phyloP scores from a whole-genome alignment of 2,113 vertebrate species.

The Ceyx cyanopectus region DNA sequence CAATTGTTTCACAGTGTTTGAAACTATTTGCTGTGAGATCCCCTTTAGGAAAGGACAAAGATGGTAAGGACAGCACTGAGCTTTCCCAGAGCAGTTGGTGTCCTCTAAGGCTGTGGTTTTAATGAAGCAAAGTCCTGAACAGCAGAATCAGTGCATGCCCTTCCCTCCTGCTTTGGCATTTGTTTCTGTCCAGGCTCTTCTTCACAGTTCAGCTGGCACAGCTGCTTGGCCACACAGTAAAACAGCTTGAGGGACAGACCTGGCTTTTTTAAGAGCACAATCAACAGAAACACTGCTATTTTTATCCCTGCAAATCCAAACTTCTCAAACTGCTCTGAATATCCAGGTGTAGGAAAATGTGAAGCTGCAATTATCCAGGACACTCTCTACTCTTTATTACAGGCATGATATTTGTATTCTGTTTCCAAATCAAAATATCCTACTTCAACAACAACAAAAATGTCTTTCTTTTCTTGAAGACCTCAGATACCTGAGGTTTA shows the following conservation, averaged over 20 bases:
- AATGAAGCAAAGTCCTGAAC: not conserved
- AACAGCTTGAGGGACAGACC: not conserved
- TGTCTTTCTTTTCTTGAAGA: not conserved
- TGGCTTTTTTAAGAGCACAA: not conserved
- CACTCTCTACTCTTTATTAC: accelerated
- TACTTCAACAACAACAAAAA: not conserved
- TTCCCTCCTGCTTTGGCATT: conserved; percentile 46
- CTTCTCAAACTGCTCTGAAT: not conserved
- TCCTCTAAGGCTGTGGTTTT: not conserved
- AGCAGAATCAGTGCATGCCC: conserved; percentile 52
- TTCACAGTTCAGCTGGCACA: conserved; percentile 47
- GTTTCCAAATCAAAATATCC: not conserved
- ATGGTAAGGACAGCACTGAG: not conserved
- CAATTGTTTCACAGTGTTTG: not conserved
- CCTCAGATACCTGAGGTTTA: not conserved
- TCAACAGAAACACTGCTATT: not conserved
- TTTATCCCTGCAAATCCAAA: not conserved
- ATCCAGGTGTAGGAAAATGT: not conserved
- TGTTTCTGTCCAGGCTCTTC: conserved; percentile 28
- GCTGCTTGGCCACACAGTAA: not conserved
- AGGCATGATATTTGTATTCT: not conserved
- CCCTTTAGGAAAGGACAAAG: not conserved
- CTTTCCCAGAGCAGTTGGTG: not conserved
- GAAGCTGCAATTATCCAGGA: not conserved
- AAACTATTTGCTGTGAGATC: not conserved